Conservation (phyloP, 1,140 invertebrate genomes). For the Bombus waltoni region DNA sequence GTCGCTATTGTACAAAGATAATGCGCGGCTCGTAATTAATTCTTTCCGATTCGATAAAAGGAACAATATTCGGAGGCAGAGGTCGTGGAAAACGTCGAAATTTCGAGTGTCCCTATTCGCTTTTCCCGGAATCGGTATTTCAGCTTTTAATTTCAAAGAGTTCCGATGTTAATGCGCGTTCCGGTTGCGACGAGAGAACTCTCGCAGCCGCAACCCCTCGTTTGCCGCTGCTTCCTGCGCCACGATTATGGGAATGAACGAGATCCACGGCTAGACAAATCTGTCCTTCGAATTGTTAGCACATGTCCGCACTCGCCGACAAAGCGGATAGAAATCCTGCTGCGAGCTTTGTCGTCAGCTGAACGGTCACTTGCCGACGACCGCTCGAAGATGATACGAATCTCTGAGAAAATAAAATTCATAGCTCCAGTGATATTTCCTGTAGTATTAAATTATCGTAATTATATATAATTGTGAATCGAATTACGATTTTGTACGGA, state of each 20-base stretch:
- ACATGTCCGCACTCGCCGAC: conserved; percentile 80
- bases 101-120: neutral
- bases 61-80: neutral
- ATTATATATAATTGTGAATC: too few species aligned
- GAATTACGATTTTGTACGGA: too few species aligned
- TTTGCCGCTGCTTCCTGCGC: conserved; percentile 15
- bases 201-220: conserved; percentile 8
- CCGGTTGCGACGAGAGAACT: conserved; percentile 30
- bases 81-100: neutral
- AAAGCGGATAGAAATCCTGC: conserved; percentile 76
- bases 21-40: conserved; percentile 40
- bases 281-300: conserved; percentile 81
- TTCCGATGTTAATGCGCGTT: conserved; percentile 40
- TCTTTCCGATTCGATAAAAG: neutral
- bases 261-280: conserved; percentile 75
- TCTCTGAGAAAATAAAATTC: neutral
- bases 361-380: conserved; percentile 41
- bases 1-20: conserved; percentile 40
- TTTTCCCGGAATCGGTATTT: neutral
- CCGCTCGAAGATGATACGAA: neutral
- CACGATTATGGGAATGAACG: conserved; percentile 60
- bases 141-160: conserved; percentile 7
- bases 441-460: neutral
- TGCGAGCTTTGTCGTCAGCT: conserved; percentile 63
- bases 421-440: neutral